Conservation (phyloP, 1,140 invertebrate species). For the Drosophila mayri region DNA sequence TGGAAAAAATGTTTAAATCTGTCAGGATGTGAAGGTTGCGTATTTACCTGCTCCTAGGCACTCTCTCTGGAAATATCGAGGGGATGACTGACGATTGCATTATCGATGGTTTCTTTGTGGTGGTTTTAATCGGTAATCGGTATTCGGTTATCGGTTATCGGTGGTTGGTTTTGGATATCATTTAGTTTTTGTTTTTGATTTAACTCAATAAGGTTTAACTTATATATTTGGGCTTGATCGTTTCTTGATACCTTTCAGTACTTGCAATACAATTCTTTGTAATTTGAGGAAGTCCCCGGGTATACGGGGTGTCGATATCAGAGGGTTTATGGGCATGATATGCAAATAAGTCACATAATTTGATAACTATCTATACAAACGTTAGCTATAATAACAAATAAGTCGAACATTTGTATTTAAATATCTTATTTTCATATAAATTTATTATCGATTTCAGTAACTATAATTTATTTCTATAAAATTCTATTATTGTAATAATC, state of each 20-base stretch:
- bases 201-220: constrained; percentile 8
- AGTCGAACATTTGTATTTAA: neutral
- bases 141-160: constrained; percentile 2
- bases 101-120: constrained; percentile 24
- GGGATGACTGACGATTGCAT: constrained; percentile 33
- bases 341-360: neutral
- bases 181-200: constrained; percentile 13
- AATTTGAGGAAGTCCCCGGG: constrained; percentile 32
- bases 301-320: constrained; percentile 13
- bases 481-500: neutral
- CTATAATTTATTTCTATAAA: neutral
- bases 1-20: constrained; percentile 50
- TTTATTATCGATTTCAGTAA: too few relatives aligned
- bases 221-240: constrained; percentile 18
- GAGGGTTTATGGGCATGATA: neutral
- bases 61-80: constrained; percentile 25
- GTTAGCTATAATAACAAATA: neutral
- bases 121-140: constrained; percentile 4
- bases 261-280: constrained; percentile 31
- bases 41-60: constrained; percentile 69
- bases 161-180: constrained; percentile 19
- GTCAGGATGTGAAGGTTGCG: constrained; percentile 34
- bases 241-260: constrained; percentile 22
- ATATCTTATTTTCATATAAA: neutral
- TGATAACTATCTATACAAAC: too few relatives aligned